Evolutionary conservation across 2,113 vertebrate genomes (phyloP), one percentile per base, ranked within the genome.

Genomic region (Bubo scandiacus): DNA sequence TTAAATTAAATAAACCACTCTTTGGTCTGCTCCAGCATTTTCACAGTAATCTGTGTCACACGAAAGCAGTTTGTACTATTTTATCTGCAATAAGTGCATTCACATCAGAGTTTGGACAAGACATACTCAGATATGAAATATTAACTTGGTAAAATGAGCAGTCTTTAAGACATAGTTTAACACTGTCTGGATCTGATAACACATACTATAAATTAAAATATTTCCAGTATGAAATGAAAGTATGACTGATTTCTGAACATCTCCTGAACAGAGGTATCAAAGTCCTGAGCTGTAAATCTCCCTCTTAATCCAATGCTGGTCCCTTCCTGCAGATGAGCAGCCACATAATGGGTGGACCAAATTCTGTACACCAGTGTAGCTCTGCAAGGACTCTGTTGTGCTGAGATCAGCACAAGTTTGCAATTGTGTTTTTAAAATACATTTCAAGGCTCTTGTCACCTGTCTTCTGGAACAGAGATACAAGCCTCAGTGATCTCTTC

Each of bases 91-190:
- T 15, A 88, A 52, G 38, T 20, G 20, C 20, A 30, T 47, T 72
- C 54, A 40, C 1, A 0, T 63, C 57, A 32, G 32, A 75, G 23
- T 68, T 80, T 1, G 2, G 88, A 59, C 66, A 68, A 63, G 57
- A 45, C 1, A 1, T 13, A 32, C 0, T 0, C n/a, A 71, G 52
- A 36, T 30, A 9, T 14, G 32, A 79, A 29, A 45, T 29, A 85
- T 5, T 71, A 54, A 58, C 32, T 38, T 73, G 29, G 30, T 62
- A 57, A 91, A 70, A 79, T 0, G 0, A 89, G n/a, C 42, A 72
- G 30, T 62, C n/a, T 92, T 62, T 59, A 74, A 63, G 47, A 79
- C 17, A 51, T 4, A 54, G 16, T 36, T 68, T 72, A 75, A 84
- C 55, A 30, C 27, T 61, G 32, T 22, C 57, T 68, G 43, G 29